Conservation (phyloP, 2,113 vertebrate genomes). For the Dolichallabes microphthalmus region DNA sequence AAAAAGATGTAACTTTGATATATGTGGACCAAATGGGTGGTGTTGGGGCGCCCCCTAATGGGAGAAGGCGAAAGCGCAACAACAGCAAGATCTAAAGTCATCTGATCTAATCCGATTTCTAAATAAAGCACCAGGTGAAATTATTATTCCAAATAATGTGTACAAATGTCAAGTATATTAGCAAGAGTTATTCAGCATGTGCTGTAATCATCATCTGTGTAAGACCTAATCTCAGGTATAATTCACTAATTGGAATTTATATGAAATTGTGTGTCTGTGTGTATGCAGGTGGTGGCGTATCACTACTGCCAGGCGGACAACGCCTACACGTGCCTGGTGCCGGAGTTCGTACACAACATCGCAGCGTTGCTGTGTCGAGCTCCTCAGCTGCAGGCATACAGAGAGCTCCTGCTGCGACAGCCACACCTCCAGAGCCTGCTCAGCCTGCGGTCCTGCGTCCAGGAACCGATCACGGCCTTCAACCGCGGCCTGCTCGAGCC, state of each 20-base stretch:
- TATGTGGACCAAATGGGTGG: too few species aligned
- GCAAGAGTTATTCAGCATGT: neutral
- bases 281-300: conserved; percentile 67
- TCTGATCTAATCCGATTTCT: neutral
- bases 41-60: too few species aligned
- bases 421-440: conserved; percentile 84
- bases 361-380: conserved; percentile 83
- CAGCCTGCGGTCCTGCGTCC: conserved; percentile 55
- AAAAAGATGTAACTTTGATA: too few species aligned
- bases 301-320: conserved; percentile 89
- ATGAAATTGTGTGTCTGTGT: neutral
- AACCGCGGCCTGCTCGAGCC: conserved; percentile 77
- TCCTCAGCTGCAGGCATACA: conserved; percentile 78
- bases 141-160: neutral
- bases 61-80: too few species aligned
- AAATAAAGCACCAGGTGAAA: neutral
- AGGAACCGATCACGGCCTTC: conserved; percentile 53
- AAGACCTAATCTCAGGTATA: neutral
- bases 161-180: neutral
- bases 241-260: neutral
- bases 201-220: neutral
- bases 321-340: conserved; percentile 69
- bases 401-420: conserved; percentile 81
- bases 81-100: too few species aligned
- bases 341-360: conserved; percentile 84